These are phyloP conservation scores for Festucalex cinctus DNA, from an alignment of 2,113 vertebrate species.

Conservation along the genomic window DNA sequence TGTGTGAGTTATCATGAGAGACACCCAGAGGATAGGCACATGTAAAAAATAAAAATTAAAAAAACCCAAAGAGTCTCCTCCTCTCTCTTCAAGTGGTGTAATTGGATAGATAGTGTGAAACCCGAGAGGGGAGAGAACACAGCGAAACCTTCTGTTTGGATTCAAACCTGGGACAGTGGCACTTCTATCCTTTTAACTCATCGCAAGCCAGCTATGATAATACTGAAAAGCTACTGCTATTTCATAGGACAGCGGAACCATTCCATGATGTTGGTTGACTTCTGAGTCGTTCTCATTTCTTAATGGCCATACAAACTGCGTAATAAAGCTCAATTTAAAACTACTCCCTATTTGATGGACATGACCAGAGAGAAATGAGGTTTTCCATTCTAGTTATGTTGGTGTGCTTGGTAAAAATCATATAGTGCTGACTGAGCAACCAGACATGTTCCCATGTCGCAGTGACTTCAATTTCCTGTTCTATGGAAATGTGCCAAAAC, in stretches of 20 bases:
- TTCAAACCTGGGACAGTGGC: constrained; percentile 12
- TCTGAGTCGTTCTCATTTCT: background rate
- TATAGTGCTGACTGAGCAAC: background rate
- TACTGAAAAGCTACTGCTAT: constrained; percentile 2
- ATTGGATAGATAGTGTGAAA: constrained; percentile 24
- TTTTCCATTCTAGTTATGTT: background rate
- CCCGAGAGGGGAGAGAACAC: constrained; percentile 29
- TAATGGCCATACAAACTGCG: background rate
- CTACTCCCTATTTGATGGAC: background rate
- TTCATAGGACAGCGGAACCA: background rate
- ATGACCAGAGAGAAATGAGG: background rate
- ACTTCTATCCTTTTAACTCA: constrained; percentile 17
- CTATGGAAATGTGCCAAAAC: background rate
- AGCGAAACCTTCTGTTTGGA: constrained; percentile 13
- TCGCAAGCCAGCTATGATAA: background rate
- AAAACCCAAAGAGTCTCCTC: background rate
- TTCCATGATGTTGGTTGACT: background rate
- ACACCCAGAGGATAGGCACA: constrained; percentile 6
- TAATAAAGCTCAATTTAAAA: background rate
- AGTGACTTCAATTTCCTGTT: background rate
- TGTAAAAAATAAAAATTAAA: constrained; percentile 6
- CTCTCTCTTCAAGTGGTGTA: constrained; percentile 3
- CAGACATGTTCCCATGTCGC: background rate
- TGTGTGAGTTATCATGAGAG: constrained; percentile 13
- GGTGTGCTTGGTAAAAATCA: background rate